Evolutionary conservation across 2,888 invertebrate genomes (phyloP).

Genomic region (Branchipolynoe longqiensis): DNA sequence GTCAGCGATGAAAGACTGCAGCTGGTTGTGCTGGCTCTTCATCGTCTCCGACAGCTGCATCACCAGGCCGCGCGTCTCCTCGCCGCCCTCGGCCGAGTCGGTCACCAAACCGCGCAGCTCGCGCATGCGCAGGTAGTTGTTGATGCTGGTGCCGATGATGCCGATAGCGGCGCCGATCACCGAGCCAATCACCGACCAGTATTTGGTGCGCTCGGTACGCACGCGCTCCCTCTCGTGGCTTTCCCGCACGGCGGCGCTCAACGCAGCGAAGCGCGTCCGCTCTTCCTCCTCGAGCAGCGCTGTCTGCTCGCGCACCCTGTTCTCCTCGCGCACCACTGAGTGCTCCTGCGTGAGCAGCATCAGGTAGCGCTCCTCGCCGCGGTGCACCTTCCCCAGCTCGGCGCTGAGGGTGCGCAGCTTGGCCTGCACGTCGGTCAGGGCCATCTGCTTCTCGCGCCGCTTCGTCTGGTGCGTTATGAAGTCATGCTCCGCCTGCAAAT

Average conservation of each 20-base stretch:
- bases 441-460: constrained; percentile 73
- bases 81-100: constrained; percentile 68
- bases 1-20: constrained; percentile 68
- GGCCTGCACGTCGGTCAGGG: constrained; percentile 73
- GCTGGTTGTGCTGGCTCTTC: constrained; percentile 66
- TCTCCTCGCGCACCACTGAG: constrained; percentile 80
- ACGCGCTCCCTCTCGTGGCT: constrained; percentile 92
- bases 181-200: constrained; percentile 90
- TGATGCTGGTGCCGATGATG: constrained; percentile 86
- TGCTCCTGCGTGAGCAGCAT: constrained; percentile 87
- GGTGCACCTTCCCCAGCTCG: constrained; percentile 89
- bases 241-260: constrained; percentile 89
- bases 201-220: constrained; percentile 91
- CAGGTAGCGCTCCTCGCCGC: constrained; percentile 90
- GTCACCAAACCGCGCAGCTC: constrained; percentile 86
- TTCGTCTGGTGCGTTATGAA: constrained; percentile 75
- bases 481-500: constrained; percentile 76
- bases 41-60: constrained; percentile 64
- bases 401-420: constrained; percentile 87
- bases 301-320: constrained; percentile 84
- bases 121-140: constrained; percentile 86
- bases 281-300: constrained; percentile 88
- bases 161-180: constrained; percentile 86
- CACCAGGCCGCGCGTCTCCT: constrained; percentile 64
- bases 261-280: constrained; percentile 86